Percentiles rank a stretch among this genome's conserved stretches.
phyloP scores from a whole-genome alignment of 1,140 invertebrate species.

The Meloidogyne exigua region DNA sequence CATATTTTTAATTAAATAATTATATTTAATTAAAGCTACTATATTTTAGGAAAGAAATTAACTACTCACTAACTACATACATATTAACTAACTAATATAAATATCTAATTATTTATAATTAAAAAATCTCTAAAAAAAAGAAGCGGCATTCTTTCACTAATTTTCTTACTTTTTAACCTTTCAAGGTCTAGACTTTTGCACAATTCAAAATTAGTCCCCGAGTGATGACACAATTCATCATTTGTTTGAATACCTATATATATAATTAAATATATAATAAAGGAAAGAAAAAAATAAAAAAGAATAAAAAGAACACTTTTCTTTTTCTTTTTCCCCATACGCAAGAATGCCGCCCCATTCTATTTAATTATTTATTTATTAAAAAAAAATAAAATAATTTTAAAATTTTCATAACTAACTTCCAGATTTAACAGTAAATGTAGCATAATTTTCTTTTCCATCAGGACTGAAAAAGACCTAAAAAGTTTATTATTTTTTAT shows the following conservation, averaged over 20 bases:
- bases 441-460: conserved; percentile 59
- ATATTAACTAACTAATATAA: no score
- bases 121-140: no score
- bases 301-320: no score
- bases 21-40: no score
- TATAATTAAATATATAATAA: not conserved
- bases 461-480: conserved; percentile 49
- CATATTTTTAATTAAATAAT: no score
- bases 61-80: no score
- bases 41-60: no score
- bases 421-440: conserved; percentile 62
- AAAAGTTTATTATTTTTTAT: no score
- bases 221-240: not conserved
- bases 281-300: not conserved
- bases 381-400: not conserved
- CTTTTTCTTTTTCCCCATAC: not conserved
- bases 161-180: conserved; percentile 2
- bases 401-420: conserved; percentile 43
- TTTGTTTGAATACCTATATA: not conserved
- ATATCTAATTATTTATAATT: no score
- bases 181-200: conserved; percentile 17
- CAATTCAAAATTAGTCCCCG: conserved; percentile 4
- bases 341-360: conserved; percentile 5
- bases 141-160: not conserved
- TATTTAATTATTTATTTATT: not conserved